These are phyloP conservation scores for Corythornis vintsioides DNA, from an alignment of 2,113 vertebrate species.

Conservation along the genomic window DNA sequence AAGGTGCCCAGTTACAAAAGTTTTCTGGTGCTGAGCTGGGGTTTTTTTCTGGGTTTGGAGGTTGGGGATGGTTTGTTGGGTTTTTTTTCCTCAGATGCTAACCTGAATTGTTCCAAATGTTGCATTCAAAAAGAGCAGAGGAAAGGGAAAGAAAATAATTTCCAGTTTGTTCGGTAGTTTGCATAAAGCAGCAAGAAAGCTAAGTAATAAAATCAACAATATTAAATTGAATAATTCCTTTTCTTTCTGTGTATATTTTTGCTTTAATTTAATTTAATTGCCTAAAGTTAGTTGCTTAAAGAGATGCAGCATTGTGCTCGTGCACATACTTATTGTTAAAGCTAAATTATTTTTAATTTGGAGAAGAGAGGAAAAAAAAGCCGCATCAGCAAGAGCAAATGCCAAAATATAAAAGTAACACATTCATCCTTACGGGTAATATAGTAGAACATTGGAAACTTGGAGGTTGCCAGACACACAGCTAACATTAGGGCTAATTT, in stretches of 20 bases:
- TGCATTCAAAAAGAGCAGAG: constrained; percentile 21
- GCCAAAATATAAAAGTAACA: constrained; percentile 92
- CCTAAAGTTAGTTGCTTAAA: constrained; percentile 85
- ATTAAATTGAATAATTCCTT: constrained; percentile 84
- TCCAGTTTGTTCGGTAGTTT: constrained; percentile 63
- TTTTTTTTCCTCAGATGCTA: not conserved
- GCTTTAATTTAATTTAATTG: constrained; percentile 85
- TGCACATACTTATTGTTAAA: constrained; percentile 80
- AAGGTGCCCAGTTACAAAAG: constrained; percentile 64
- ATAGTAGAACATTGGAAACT: constrained; percentile 89
- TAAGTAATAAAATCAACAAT: constrained; percentile 81
- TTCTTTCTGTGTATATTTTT: constrained; percentile 79
- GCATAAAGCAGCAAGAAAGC: constrained; percentile 76
- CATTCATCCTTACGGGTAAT: constrained; percentile 96
- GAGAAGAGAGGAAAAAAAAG: constrained; percentile 72
- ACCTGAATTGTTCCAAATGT: constrained; percentile 58
- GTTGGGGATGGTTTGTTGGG: too few species aligned
- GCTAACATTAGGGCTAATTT: constrained; percentile 99
- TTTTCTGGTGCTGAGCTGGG: constrained; percentile 56
- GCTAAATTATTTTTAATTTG: constrained; percentile 88
- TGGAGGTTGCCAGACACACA: constrained; percentile 90
- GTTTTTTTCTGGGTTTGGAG: not conserved
- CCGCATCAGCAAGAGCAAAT: constrained; percentile 85
- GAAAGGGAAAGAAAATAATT: constrained; percentile 45
- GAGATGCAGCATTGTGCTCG: constrained; percentile 78